These are phyloP conservation scores for Charaxes varanes DNA, from an alignment of 1,140 invertebrate species.

Conservation along the genomic window DNA sequence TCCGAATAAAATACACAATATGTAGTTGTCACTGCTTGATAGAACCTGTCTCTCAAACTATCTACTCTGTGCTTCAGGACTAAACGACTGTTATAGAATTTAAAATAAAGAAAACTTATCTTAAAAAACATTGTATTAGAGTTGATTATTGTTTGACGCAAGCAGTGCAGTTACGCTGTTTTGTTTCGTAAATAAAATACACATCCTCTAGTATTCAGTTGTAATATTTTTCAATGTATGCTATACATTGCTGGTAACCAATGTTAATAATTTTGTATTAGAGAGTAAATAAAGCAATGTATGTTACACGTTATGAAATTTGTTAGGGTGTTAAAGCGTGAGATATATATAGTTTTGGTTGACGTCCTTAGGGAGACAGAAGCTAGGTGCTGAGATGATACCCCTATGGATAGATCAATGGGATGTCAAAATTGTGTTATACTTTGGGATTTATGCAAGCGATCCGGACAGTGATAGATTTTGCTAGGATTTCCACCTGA, in stretches of 20 bases:
- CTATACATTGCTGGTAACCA: background rate
- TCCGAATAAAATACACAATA: conserved; percentile 64
- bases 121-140: conserved; percentile 5
- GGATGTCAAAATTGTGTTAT: conserved; percentile 62
- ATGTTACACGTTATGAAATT: background rate
- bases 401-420: conserved; percentile 59
- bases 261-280: background rate
- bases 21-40: conserved; percentile 68
- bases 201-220: background rate
- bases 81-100: conserved; percentile 13
- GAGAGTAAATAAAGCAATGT: conserved; percentile 8
- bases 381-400: conserved; percentile 59
- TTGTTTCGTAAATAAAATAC: background rate
- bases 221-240: background rate
- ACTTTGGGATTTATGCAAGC: conserved; percentile 47
- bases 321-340: background rate
- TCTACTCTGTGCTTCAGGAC: conserved; percentile 28
- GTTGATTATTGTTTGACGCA: conserved; percentile 2
- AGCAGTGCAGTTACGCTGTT: background rate
- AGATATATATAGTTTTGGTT: conserved; percentile 2
- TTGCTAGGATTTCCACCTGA: conserved; percentile 21
- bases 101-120: conserved; percentile 13
- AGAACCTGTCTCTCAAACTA: conserved; percentile 69
- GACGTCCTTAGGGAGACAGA: conserved; percentile 34
- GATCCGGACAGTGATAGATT: conserved; percentile 36